Evolutionary conservation across 2,113 vertebrate genomes (phyloP).

Genomic region (Dinomys branickii): DNA sequence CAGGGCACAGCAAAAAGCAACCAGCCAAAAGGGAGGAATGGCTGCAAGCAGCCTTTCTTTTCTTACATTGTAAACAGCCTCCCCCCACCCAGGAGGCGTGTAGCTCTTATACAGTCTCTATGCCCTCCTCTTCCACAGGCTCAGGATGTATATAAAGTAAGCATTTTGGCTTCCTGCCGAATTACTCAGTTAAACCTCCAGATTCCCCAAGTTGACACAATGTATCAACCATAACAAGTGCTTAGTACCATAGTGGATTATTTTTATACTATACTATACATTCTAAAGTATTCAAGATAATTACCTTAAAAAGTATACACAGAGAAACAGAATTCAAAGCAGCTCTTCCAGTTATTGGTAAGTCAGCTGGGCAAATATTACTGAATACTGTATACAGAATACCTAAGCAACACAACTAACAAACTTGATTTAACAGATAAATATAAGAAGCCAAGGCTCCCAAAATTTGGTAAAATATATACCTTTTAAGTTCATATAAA

Average conservation of each 20-base stretch:
- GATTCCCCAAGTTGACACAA: too few species aligned
- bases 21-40: too few species aligned
- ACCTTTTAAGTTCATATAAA: neutral
- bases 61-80: too few species aligned
- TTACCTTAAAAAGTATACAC: neutral
- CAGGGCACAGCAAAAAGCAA: too few species aligned
- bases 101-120: too few species aligned
- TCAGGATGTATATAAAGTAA: too few species aligned
- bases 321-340: neutral
- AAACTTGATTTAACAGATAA: neutral
- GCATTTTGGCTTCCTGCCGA: too few species aligned
- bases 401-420: neutral
- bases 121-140: too few species aligned
- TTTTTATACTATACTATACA: neutral
- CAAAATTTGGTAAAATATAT: neutral
- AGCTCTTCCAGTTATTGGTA: neutral
- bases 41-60: too few species aligned
- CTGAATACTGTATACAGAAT: neutral
- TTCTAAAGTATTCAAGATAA: neutral
- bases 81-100: too few species aligned
- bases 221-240: too few species aligned
- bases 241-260: neutral
- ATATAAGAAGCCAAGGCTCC: neutral
- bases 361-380: neutral
- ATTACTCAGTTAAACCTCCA: too few species aligned